Percentiles rank a stretch among this genome's conserved stretches.
Conservation (phyloP, 2,888 invertebrate species). For the Diarsia brunnea region DNA sequence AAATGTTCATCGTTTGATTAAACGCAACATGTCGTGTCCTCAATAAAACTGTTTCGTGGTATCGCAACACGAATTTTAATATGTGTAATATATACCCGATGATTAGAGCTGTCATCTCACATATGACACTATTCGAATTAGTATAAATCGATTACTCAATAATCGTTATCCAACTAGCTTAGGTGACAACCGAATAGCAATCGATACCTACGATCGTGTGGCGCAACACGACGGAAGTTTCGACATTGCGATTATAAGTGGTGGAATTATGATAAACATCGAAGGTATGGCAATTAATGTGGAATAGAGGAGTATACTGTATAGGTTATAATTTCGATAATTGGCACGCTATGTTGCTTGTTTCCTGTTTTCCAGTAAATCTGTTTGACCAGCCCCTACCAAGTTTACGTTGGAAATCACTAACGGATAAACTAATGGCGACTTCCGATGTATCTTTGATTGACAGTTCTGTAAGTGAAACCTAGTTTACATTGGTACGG, state of each 20-base stretch:
- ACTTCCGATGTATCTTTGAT: constrained; percentile 28
- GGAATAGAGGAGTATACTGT: constrained; percentile 34
- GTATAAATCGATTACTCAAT: constrained; percentile 81
- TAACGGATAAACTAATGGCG: constrained; percentile 9
- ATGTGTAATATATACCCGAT: constrained; percentile 60
- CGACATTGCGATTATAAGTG: constrained; percentile 79
- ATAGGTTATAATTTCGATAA: constrained; percentile 70
- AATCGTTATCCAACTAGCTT: constrained; percentile 83
- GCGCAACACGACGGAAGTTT: constrained; percentile 86
- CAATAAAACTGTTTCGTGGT: constrained; percentile 39
- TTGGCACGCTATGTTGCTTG: constrained; percentile 66
- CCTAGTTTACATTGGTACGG: constrained; percentile 10
- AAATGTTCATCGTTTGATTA: constrained; percentile 45
- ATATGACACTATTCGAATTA: constrained; percentile 65
- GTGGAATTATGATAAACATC: constrained; percentile 80
- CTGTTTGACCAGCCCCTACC: not conserved
- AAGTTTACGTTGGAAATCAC: not conserved
- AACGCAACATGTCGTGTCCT: constrained; percentile 48
- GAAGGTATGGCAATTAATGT: constrained; percentile 80
- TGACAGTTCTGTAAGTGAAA: constrained; percentile 9
- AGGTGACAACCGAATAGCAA: constrained; percentile 83
- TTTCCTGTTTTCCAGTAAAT: constrained; percentile 62
- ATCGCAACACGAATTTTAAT: constrained; percentile 46
- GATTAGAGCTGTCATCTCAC: constrained; percentile 72
- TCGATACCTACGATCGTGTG: constrained; percentile 79